Percentiles rank a stretch among this genome's conserved stretches.
phyloP scores from a whole-genome alignment of 2,888 invertebrate species.

The Halocaridina rubra region DNA sequence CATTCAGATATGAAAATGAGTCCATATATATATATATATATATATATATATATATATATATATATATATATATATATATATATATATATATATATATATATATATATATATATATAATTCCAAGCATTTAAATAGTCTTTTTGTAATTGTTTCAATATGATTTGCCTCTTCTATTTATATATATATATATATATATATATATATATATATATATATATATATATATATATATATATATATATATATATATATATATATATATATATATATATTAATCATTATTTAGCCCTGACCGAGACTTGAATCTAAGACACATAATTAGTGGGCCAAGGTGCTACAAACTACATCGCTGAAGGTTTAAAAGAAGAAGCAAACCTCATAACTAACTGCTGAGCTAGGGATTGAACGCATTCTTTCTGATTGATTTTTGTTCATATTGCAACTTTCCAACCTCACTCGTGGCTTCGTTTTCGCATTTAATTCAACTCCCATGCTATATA shows the following conservation, averaged over 20 bases:
- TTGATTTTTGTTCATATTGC: too few species aligned
- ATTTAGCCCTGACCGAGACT: not conserved
- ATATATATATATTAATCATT: not conserved
- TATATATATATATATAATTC: not conserved
- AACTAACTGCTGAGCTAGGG: too few species aligned
- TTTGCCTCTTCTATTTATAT: not conserved
- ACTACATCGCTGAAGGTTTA: too few species aligned
- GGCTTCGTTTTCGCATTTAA: too few species aligned
- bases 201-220: conserved; percentile 8
- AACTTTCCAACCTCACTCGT: too few species aligned
- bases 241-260: conserved; percentile 8
- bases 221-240: conserved; percentile 8
- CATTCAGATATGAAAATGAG: not conserved
- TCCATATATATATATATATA: not conserved
- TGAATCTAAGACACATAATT: not conserved
- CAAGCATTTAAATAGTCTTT: not conserved
- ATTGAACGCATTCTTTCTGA: too few species aligned
- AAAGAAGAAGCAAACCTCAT: too few species aligned
- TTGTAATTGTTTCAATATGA: not conserved
- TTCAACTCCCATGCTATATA: too few species aligned
- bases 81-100: not conserved
- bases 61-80: not conserved
- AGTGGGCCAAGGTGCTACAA: too few species aligned
- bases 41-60: conserved; percentile 23
- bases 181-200: conserved; percentile 8